These are phyloP conservation scores for Pomacea maculata DNA, from an alignment of 1,140 invertebrate species.

Conservation along the genomic window DNA sequence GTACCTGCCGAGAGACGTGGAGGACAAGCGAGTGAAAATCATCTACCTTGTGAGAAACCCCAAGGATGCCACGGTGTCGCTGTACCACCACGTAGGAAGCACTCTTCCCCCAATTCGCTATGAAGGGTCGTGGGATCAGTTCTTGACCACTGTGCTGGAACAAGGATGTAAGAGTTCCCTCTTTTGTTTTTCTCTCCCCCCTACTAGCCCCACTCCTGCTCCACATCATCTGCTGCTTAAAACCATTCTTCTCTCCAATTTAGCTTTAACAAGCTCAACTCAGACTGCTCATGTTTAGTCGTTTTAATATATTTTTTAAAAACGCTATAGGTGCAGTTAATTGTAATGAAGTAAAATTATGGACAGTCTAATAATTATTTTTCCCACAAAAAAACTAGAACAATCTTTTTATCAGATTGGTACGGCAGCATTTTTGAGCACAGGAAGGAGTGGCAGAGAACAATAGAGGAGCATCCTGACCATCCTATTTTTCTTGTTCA, in stretches of 20 bases:
- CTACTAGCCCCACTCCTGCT: neutral
- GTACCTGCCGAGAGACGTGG: conserved; percentile 29
- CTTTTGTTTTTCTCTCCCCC: neutral
- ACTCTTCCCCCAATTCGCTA: neutral
- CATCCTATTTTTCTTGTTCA: neutral
- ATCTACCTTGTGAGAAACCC: conserved; percentile 40
- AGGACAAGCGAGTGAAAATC: conserved; percentile 31
- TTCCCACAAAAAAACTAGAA: too few species aligned
- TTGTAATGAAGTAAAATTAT: too few species aligned
- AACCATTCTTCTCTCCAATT: too few species aligned
- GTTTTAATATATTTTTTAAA: neutral
- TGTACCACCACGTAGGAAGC: conserved; percentile 22
- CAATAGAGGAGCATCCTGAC: neutral
- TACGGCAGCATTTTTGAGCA: neutral
- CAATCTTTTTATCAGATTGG: neutral
- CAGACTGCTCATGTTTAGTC: neutral
- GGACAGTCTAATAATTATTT: too few species aligned
- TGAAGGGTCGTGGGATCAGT: conserved; percentile 10
- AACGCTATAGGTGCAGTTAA: neutral
- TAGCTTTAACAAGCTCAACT: neutral
- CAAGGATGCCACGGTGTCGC: conserved; percentile 44
- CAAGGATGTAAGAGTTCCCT: conserved; percentile 6
- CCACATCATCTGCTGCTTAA: neutral
- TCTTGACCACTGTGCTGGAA: conserved; percentile 14
- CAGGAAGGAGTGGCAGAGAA: neutral